phyloP scores from a whole-genome alignment of 2,888 invertebrate genomes.

The Coelinius sp. region DNA sequence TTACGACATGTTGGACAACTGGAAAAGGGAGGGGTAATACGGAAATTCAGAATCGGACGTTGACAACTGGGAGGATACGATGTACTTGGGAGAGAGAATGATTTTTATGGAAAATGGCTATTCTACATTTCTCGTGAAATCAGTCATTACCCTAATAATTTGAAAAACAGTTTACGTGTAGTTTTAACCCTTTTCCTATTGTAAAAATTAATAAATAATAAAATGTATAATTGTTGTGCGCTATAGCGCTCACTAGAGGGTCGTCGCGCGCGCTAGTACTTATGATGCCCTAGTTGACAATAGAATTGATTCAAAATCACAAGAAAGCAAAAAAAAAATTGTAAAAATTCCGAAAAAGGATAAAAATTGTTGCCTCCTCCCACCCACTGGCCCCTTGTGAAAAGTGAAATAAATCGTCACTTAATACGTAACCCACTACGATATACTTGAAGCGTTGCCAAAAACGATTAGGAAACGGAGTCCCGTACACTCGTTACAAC shows the following conservation, averaged over 20 bases:
- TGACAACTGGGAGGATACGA: not conserved
- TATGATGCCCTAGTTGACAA: too few relatives aligned
- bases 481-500: conserved; percentile 26
- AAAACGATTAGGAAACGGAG: conserved; percentile 48
- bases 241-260: too few relatives aligned
- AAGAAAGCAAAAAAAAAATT: not conserved
- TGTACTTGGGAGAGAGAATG: not conserved
- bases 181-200: too few relatives aligned
- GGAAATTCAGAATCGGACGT: conserved; percentile 14
- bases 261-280: too few relatives aligned
- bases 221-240: too few relatives aligned
- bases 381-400: conserved; percentile 17
- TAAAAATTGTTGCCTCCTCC: too few relatives aligned
- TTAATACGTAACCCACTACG: conserved; percentile 32
- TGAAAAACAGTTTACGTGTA: too few relatives aligned
- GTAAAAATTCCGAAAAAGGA: not conserved
- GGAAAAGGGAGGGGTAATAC: not conserved
- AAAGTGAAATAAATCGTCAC: conserved; percentile 52
- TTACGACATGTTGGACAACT: conserved; percentile 8
- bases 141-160: too few relatives aligned
- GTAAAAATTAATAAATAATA: too few relatives aligned
- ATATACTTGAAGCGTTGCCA: conserved; percentile 52
- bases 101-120: too few relatives aligned
- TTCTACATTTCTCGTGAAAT: too few relatives aligned
- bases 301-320: too few relatives aligned